Evolutionary conservation across 2,797 vertebrate species (phyloP).

Genomic region (Myotis planiceps): DNA sequence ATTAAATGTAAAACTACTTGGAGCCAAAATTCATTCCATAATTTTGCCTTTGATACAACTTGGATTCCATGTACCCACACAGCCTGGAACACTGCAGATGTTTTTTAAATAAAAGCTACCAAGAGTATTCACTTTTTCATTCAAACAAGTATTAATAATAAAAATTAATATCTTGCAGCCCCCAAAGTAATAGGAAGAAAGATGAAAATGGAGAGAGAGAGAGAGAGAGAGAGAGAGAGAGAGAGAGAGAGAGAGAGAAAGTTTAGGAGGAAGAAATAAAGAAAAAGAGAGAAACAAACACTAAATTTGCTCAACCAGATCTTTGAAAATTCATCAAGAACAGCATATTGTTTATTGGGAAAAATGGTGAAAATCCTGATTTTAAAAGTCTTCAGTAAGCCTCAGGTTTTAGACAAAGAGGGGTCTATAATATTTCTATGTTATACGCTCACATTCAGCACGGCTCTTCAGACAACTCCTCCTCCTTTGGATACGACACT

Average conservation of each 20-base stretch:
- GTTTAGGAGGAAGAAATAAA: background rate
- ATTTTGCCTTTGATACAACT: conserved; percentile 25
- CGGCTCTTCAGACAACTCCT: conserved; percentile 33
- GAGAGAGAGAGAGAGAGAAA: background rate
- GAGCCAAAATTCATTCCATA: background rate
- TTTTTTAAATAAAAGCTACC: background rate
- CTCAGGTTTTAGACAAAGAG: conserved; percentile 75
- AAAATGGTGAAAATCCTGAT: conserved; percentile 72
- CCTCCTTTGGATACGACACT: background rate
- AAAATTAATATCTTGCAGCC: background rate
- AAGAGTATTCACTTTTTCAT: conserved; percentile 10
- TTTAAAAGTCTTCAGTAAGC: conserved; percentile 70
- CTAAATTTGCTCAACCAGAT: background rate
- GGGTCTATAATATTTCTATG: conserved; percentile 70
- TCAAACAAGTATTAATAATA: background rate
- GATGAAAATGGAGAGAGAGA: background rate
- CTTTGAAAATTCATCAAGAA: conserved; percentile 61
- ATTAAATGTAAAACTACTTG: background rate
- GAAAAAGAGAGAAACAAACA: background rate
- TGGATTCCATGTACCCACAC: background rate
- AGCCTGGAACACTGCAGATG: background rate
- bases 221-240: background rate
- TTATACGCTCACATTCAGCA: conserved; percentile 72
- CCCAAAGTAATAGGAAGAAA: background rate
- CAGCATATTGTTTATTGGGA: conserved; percentile 65